Evolutionary conservation across 2,888 invertebrate genomes (phyloP), one percentile per base, ranked within the genome.

Genomic region (Iphiclides podalirius): DNA sequence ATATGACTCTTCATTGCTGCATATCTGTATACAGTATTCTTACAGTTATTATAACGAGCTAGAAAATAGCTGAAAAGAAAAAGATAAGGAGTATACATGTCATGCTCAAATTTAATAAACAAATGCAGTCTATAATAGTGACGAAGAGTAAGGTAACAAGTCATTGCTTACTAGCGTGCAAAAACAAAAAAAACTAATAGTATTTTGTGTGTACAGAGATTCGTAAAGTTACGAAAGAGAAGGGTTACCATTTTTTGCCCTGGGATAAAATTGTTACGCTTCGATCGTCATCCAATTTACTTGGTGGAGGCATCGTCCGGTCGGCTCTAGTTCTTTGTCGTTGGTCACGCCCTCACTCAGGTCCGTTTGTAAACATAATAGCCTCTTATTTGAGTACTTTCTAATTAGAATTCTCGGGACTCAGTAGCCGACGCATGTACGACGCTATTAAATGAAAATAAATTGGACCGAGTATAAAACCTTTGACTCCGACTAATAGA

Each of bases 201-300:
- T 11, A 68, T 60, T 73, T 82, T 82, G 75, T 79, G 63, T 69
- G 59, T 55, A 64, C 61, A 72, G 66, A 74, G 73, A 81, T 76
- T 79, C 75, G 70, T 75, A 75, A 75, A 77, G 67, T 66, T 72
- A 72, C 60, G 59, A 61, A 76, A 74, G 76, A 74, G 72, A 75
- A 73, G 77, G 74, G 75, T 66, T 63, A 59, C 52, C 57, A 61
- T 63, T 70, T 79, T 81, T 79, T 80, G 20, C 72, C 72, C 67
- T 76, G 47, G 70, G 70, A 78, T 73, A 74, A 70, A 79, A 78
- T 70, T 75, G 80, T 83, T 76, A 80, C 72, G 84, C 72, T 73
- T 72, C 75, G 75, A 76, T 81, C 67, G 79, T 66, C 76, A 78
- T 80, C 80, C 81, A 83, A 84, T 84, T 84, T 83, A 82, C 72